Evolutionary conservation across 1,140 invertebrate genomes (phyloP), one percentile per base, ranked within the genome.

Genomic region (Diorhabda sublineata): DNA sequence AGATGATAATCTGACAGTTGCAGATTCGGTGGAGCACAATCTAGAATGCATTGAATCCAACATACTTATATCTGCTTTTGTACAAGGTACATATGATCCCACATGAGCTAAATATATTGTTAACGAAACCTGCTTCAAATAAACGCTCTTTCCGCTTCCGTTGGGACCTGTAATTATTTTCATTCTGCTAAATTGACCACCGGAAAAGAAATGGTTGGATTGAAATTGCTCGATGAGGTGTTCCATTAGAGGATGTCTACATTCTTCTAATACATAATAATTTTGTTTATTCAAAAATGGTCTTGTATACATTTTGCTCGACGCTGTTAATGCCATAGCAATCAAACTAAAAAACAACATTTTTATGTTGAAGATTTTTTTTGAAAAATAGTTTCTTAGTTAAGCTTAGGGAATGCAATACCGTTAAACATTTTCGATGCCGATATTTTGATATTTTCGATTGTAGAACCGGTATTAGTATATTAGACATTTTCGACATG

Each of bases 101-200:
- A 96, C 87, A 77, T 97, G 94, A 4, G 93, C 91, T 85, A 98
- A 85, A 79, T 91, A 96, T 5, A 89, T 84, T 58, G 94, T 87
- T 3, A 94, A 76, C 2, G 89, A 90, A 6, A 90, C 83, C 82
- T 94, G 92, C 82, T 95, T 96, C 72, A 97, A 84, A 78, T 95
- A 98, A 42, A 96, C 87, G 74, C 92, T 96, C 82, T 98, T 98
- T 1, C 96, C 96, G 78, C 92, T 93, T 5, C 92, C 88, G 82
- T 98, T 98, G 2, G 95, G 92, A 2, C 95, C 93, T 2, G 92
- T 95, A 8, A 98, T 77, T 44, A 97, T 84, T 78, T 92, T 93
- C 2, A 96, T 85, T 66, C 86, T 85, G 7, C 86, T 85, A 6
- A 81, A 74, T 5, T 82, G 77, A 2, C 78, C 76, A 8, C 85